Base-by-base conservation (phyloP, 2,113 vertebrate genomes). In the Misgurnus mizolepis region DNA sequence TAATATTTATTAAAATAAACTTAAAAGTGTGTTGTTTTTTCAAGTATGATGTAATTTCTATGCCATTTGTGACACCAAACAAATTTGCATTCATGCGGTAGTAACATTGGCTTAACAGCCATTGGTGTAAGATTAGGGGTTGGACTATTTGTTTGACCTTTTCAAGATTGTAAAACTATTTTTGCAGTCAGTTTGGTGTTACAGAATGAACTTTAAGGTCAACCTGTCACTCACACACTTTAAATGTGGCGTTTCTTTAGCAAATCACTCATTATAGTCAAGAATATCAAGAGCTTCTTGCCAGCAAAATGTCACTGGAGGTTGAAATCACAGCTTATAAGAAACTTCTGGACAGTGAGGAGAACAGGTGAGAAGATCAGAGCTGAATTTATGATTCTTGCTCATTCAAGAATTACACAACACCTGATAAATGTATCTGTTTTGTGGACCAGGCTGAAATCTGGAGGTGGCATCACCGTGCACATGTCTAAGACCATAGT, bases 191-290 rank as follows among this genome's bases (percentile, higher is more conserved):
- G 27, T 3, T 7, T 53, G 5, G 50, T 27, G 5, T 55, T 15
- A 4, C 49, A 72, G 3, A 18, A 12, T 15, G 27, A 50, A 50
- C 8, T 50, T 27, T 18, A 5, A 49, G 34, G 17, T 62, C 18
- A 18, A 58, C 55, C 14, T 1, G 6, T 15, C 15, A 15, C 53
- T 56, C 6, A 1, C 53, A n/a, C 14, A n/a, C 12, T 18, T n/a
- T 58, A 58, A 58, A 58, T 58, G 17, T 58, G 50, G 3, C 81
- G 88, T 85, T 82, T 75, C 86, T 86, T 75, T 56, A 93, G 90
- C 85, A 90, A 93, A 92, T 92, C 79, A 83, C 91, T 85, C 88
- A 90, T 83, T 92, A 92, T 34, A 81, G 89, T 53, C 90, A 87
- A 76, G 84, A 86, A 27, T 87, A 91, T 53, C 86, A 89, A 83